Base-by-base conservation (phyloP, 2,888 invertebrate species). In the Parapristionchus giblindavisi region DNA sequence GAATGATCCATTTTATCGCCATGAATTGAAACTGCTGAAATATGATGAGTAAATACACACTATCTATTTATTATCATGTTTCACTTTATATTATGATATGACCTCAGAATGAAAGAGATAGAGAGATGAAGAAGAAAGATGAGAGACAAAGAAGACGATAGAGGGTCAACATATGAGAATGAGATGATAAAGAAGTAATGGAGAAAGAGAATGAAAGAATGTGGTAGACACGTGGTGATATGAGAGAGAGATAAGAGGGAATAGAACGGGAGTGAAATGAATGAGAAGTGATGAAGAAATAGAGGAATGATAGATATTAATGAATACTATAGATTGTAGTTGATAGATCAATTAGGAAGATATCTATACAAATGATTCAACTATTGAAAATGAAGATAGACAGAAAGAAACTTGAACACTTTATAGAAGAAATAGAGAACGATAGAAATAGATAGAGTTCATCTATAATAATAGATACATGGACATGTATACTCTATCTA, bases 1-100 rank as follows among this genome's bases (percentile, higher is more conserved):
- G 48, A 48, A 48, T 11, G 21, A 14, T 14, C 21, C 48, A 21
- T 11, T 21, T n/a, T 36, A 66, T 14, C 48, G 48, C 29, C 48
- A 43, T 40, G 63, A 63, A 4, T 40, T 40, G 43, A 24, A 43
- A 21, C 24, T 68, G 51, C 68, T 36, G 36, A 51, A 68, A 68
- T 24, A 52, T n/a, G 8, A 27, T 36, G 38, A 27, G 40, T 52
- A n/a, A n/a, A n/a, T n/a, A n/a, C n/a, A n/a, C n/a, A n/a, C n/a
- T n/a, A n/a, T n/a, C n/a, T n/a, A n/a, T n/a, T n/a, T 17, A 43
- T 17, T 43, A 14, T 17, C 43, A 43, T 14, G 17, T 17, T 43
- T 43, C 17, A 43, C 43, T 17, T 43, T 43, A 14, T 17, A 43
- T 43, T 43, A 43, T 43, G 43, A 43, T 17, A 43, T 14, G 17